phyloP scores from a whole-genome alignment of 2,888 invertebrate species.

The Melieria crassipennis region DNA sequence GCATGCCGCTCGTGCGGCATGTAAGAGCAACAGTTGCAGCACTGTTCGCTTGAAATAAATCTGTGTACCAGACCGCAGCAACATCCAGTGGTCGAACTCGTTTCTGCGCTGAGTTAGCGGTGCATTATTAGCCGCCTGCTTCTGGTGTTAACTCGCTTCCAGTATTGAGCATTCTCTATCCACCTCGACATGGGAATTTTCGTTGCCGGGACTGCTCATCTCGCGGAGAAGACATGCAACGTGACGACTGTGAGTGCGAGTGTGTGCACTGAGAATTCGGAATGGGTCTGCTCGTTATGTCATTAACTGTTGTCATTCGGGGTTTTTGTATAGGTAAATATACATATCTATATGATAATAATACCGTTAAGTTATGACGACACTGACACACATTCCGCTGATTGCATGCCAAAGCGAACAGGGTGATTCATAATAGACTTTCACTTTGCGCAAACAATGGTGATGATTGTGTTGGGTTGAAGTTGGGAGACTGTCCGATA shows the following conservation, averaged over 20 bases:
- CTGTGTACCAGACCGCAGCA: too few relatives aligned
- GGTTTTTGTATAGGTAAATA: neutral
- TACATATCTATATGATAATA: constrained; percentile 18
- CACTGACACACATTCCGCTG: constrained; percentile 35
- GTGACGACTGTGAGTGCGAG: neutral
- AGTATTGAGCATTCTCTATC: too few relatives aligned
- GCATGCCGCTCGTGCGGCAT: too few relatives aligned
- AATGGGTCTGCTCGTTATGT: constrained; percentile 26
- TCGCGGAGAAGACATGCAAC: neutral
- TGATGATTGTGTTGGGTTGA: too few relatives aligned
- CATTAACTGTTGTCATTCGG: constrained; percentile 13
- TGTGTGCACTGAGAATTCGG: constrained; percentile 1
- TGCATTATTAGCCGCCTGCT: too few relatives aligned
- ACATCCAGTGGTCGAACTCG: too few relatives aligned
- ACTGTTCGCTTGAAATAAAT: too few relatives aligned
- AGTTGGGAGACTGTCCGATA: too few relatives aligned
- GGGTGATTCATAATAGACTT: constrained; percentile 27
- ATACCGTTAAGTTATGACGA: constrained; percentile 35
- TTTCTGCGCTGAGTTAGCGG: too few relatives aligned
- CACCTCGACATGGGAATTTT: too few relatives aligned
- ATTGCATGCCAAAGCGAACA: neutral
- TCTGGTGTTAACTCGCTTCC: too few relatives aligned
- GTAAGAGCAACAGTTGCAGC: too few relatives aligned
- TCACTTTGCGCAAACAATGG: constrained; percentile 13
- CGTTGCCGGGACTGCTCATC: neutral